Evolutionary conservation across 1,140 invertebrate genomes (phyloP), one percentile per base, ranked within the genome.

Genomic region (Myzus persicae): DNA sequence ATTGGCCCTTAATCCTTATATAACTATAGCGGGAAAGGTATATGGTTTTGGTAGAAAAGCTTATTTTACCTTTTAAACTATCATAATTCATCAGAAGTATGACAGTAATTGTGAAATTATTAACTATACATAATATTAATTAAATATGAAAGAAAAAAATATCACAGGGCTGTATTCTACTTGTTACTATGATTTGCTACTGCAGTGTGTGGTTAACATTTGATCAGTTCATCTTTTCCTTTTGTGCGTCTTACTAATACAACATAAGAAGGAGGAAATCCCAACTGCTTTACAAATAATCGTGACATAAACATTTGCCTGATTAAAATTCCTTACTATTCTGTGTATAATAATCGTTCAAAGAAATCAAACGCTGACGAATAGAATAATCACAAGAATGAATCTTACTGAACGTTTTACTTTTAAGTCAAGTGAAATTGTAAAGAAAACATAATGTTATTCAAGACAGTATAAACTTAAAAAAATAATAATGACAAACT

Each of bases 391-490:
- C 59, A n/a, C 14, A 5, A 76, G 59, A 18, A 5, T 24, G 59
- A n/a, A 76, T 76, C 59, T n/a, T 76, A 76, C n/a, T 76, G n/a
- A n/a, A 18, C n/a, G 36, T 76, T 76, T 76, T 76, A 76, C 31
- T n/a, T 76, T n/a, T 18, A 76, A 76, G 59, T 76, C 31, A 76
- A 76, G 59, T 76, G 59, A 76, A 76, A 76, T n/a, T n/a, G 4
- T 76, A n/a, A 76, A 76, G 59, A 76, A n/a, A 76, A 18, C 59
- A 76, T n/a, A n/a, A n/a, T 76, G n/a, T 76, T 76, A n/a, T n/a
- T 76, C 59, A n/a, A 31, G 20, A 76, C 31, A 76, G 59, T 76
- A 36, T 76, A n/a, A 76, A 76, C 1, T n/a, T 18, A 76, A 76
- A 67, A 76, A n/a, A 76, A 59, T 48, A 48, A 48, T 48, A 59